A percentile compares a stretch with the other conserved stretches of the same genome.
Conservation (phyloP, 2,888 invertebrate genomes). For the Melipona bicolor region DNA sequence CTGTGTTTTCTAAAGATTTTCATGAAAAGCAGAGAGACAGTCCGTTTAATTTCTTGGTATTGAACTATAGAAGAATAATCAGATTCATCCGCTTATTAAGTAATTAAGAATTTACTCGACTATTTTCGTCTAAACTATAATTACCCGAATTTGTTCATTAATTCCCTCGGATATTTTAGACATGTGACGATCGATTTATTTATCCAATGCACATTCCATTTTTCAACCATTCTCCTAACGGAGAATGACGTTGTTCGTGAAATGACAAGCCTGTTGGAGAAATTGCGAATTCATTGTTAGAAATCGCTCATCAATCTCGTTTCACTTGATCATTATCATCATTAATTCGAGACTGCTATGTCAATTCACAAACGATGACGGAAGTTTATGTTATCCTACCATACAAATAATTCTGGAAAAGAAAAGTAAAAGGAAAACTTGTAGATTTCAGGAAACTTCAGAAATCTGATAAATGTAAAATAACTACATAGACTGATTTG, state of each 20-base stretch:
- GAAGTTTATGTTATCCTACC: background rate
- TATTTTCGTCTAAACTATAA: conserved; percentile 24
- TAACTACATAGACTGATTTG: background rate
- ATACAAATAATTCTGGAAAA: background rate
- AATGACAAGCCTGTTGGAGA: background rate
- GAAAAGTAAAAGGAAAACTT: background rate
- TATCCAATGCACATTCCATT: conserved; percentile 4
- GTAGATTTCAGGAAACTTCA: background rate
- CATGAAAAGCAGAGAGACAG: conserved; percentile 1
- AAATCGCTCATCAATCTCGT: background rate
- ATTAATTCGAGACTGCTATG: background rate
- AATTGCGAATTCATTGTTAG: background rate
- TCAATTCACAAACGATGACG: background rate
- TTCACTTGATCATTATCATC: background rate
- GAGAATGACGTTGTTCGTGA: background rate
- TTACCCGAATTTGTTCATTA: conserved; percentile 16
- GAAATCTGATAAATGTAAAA: background rate
- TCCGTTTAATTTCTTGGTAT: conserved; percentile 20
- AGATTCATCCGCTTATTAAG: background rate
- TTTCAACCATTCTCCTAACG: conserved; percentile 6
- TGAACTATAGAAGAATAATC: conserved; percentile 36
- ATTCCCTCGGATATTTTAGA: conserved; percentile 4
- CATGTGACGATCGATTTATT: conserved; percentile 6
- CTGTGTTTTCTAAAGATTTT: conserved; percentile 8
- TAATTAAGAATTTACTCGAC: conserved; percentile 31